Evolutionary conservation across 2,888 invertebrate species (phyloP), one percentile per base, ranked within the genome.

Genomic region (Caenorhabditis becei): DNA sequence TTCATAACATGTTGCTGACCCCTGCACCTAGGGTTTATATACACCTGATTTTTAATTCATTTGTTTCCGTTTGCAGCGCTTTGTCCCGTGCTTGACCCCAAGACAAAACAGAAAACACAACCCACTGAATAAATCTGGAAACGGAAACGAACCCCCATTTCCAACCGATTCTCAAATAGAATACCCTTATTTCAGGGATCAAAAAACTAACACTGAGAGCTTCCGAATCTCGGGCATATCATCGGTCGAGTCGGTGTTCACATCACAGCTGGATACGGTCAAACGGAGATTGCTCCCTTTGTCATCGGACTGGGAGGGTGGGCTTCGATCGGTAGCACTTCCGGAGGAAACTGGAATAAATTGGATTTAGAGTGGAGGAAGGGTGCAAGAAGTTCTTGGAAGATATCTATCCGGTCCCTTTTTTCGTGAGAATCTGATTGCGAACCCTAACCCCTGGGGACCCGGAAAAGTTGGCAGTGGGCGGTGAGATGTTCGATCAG

Each of bases 341-440:
- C 70, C 80, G 24, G 80, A 80, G 4, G 80, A 80, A 1, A 80
- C 80, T 80, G 56, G n/a, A 80, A 59, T 47, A n/a, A n/a, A n/a
- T n/a, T n/a, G n/a, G n/a, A n/a, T n/a, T n/a, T n/a, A n/a, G n/a
- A 28, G 16, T 8, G 14, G 26, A n/a, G n/a, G n/a, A n/a, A 14
- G 26, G 54, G 20, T 28, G 28, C n/a, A 58, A 14, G 20, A 32
- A 54, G 26, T 51, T 20, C 14, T 51, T 23, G 11, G 2, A 24
- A 51, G 51, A n/a, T 24, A 8, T 8, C 24, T 51, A 3, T 20
- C 23, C 49, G 11, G 11, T 41, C 41, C 14, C 14, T 41, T 14
- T 14, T 18, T 49, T 18, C 14, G 3, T 47, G 4, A 3, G 10
- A 4, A 4, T 47, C 18, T 16, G n/a, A 47, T 14, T 18, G 4